Conservation (phyloP, 2,888 invertebrate genomes). For the Isoperla grammatica region DNA sequence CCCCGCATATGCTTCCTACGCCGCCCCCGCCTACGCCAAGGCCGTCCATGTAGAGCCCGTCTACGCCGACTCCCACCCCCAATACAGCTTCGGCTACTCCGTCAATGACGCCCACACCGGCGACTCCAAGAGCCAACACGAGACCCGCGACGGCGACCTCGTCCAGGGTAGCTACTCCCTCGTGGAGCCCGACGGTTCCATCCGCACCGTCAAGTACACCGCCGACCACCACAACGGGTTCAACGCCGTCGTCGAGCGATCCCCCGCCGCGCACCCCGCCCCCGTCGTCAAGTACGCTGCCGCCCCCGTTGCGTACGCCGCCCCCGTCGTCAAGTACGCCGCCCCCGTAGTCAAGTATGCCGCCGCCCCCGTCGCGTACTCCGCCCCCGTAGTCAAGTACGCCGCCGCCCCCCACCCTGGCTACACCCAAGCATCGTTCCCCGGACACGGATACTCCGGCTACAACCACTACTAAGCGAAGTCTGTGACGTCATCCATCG, state of each 20-base stretch:
- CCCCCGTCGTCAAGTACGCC: slow-evolving; percentile 14
- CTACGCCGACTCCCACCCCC: slow-evolving; percentile 21
- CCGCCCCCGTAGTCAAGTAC: slow-evolving; percentile 16
- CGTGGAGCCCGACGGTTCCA: slow-evolving; percentile 14
- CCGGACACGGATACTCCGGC: slow-evolving; percentile 5
- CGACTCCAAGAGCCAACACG: slow-evolving; percentile 25
- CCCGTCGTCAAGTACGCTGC: slow-evolving; percentile 8
- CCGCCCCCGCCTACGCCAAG: slow-evolving; percentile 34
- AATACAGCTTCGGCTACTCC: slow-evolving; percentile 26
- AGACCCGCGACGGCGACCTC: slow-evolving; percentile 25
- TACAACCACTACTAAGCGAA: slow-evolving; percentile 9
- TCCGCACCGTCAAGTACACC: slow-evolving; percentile 19
- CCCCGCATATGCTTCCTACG: slow-evolving; percentile 18
- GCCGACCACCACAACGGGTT: slow-evolving; percentile 23
- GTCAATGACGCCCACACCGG: slow-evolving; percentile 26
- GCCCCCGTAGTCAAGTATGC: slow-evolving; percentile 2
- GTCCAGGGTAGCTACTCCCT: slow-evolving; percentile 22
- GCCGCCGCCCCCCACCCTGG: slow-evolving; percentile 3
- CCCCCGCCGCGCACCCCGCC: neutral
- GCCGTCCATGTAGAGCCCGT: neutral
- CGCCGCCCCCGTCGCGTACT: slow-evolving; percentile 9
- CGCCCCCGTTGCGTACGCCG: slow-evolving; percentile 12
- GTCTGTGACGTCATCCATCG: neutral
- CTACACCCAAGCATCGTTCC: slow-evolving; percentile 11
- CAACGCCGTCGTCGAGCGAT: slow-evolving; percentile 29